Evolutionary conservation across 2,113 vertebrate species (phyloP).

Genomic region (Phylloscopus whistleri): DNA sequence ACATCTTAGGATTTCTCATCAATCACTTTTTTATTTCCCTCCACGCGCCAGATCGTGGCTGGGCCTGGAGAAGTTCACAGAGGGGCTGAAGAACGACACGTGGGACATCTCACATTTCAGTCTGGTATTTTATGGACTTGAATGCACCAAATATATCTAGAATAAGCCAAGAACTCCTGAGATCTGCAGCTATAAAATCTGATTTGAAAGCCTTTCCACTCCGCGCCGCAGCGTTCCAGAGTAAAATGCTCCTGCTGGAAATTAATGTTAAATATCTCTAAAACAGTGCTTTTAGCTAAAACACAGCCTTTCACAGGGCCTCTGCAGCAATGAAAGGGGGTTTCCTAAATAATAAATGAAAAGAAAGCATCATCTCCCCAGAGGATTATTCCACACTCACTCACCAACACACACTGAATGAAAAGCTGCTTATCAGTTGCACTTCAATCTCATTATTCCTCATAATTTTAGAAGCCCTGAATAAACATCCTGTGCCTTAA

Average conservation of each 20-base stretch:
- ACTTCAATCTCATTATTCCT: neutral
- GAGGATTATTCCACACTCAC: neutral
- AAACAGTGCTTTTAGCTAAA: accelerated
- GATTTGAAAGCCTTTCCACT: neutral
- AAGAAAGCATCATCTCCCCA: neutral
- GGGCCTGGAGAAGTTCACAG: neutral
- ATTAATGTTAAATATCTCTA: neutral
- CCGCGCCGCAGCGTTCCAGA: neutral
- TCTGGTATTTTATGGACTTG: neutral
- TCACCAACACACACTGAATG: neutral
- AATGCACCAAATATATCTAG: neutral
- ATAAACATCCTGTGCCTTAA: neutral
- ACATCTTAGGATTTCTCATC: neutral
- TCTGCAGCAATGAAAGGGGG: neutral
- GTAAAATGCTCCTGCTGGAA: neutral
- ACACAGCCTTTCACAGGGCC: neutral
- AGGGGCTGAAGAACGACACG: neutral
- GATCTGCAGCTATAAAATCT: neutral
- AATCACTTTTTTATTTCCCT: neutral
- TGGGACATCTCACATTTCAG: neutral
- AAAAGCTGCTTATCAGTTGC: neutral
- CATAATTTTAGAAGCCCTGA: neutral
- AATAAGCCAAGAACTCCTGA: neutral
- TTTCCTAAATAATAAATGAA: neutral
- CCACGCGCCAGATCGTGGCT: accelerated